These are phyloP conservation scores for Sander lucioperca DNA, from an alignment of 2,113 vertebrate genomes.

Conservation along the genomic window DNA sequence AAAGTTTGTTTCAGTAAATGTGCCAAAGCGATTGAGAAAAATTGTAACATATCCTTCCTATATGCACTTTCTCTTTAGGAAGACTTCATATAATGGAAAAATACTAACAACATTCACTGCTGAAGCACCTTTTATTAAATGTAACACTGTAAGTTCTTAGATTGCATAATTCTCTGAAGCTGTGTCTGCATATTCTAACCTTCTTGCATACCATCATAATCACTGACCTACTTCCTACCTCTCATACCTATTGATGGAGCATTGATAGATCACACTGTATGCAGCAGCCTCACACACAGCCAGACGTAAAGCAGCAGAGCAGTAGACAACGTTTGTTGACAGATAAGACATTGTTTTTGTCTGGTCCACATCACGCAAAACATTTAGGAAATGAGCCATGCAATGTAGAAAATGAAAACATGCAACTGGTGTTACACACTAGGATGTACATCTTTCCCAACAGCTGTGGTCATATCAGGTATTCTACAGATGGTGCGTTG, in stretches of 20 bases:
- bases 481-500: not conserved
- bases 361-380: constrained; percentile 65
- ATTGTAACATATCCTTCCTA: not conserved
- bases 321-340: constrained; percentile 59
- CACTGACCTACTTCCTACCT: constrained; percentile 8
- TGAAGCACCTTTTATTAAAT: not conserved
- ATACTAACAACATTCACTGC: not conserved
- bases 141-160: not conserved
- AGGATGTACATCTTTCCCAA: constrained; percentile 54
- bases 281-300: not conserved
- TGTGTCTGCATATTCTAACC: not conserved
- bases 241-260: not conserved
- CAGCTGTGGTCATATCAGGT: constrained; percentile 43
- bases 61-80: not conserved
- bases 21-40: too few species aligned
- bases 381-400: constrained; percentile 60
- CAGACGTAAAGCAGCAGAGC: constrained; percentile 4
- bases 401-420: constrained; percentile 57
- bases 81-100: too few species aligned
- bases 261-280: not conserved
- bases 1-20: too few species aligned
- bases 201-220: not conserved
- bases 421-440: constrained; percentile 41
- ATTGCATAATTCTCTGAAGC: not conserved
- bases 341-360: constrained; percentile 72